Percentiles rank a stretch among this genome's conserved stretches.
Conservation (phyloP, 2,797 vertebrate genomes). For the Crotalus adamanteus region DNA sequence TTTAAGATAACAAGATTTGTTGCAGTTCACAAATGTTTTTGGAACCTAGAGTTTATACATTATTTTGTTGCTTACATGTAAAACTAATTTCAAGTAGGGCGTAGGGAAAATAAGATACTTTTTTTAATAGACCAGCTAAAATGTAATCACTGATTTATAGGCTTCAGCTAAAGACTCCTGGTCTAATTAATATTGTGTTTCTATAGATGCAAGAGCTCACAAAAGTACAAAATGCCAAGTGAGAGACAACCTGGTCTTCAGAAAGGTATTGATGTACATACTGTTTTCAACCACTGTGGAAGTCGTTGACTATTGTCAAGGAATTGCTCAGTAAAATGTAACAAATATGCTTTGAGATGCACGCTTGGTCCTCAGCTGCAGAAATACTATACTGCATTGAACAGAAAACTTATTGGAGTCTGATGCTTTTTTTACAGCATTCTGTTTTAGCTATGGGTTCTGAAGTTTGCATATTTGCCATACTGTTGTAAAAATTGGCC, state of each 20-base stretch:
- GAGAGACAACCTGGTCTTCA: neutral
- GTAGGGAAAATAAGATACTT: neutral
- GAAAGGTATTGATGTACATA: neutral
- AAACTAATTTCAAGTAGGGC: neutral
- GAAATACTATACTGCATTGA: conserved; percentile 45
- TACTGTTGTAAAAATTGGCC: neutral
- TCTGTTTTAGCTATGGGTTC: conserved; percentile 26
- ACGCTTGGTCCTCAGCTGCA: conserved; percentile 34
- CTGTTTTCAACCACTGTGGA: neutral
- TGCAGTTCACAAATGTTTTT: neutral
- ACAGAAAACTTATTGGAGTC: conserved; percentile 18
- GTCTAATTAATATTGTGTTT: neutral
- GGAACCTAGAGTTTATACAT: neutral
- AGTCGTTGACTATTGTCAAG: neutral
- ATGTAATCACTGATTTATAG: neutral
- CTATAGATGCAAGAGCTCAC: neutral
- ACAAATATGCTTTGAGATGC: neutral
- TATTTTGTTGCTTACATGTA: neutral
- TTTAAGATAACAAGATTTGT: neutral
- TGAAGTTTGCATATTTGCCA: neutral
- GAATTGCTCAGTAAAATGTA: neutral
- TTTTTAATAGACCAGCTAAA: neutral
- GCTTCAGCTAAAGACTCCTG: neutral
- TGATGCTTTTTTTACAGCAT: neutral
- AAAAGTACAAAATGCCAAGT: neutral